Conservation (phyloP, 2,888 invertebrate genomes). For the Callinectes sapidus region DNA sequence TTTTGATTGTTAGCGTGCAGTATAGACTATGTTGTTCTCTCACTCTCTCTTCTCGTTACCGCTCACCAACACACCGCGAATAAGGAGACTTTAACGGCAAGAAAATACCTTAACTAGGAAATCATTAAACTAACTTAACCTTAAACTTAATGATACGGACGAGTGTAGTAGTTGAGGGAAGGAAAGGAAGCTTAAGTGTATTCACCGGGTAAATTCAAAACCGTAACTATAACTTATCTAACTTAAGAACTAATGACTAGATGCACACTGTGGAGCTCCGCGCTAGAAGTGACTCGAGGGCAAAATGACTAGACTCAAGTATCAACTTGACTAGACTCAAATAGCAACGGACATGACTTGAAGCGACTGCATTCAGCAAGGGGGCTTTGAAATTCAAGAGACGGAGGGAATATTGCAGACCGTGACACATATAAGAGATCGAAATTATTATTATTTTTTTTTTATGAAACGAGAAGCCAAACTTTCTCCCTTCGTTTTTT, state of each 20-base stretch:
- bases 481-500: not conserved
- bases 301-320: not conserved
- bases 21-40: not conserved
- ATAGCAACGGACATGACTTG: not conserved
- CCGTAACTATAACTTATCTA: not conserved
- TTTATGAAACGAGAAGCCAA: not conserved
- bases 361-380: not conserved
- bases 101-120: not conserved
- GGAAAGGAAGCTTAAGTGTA: not conserved
- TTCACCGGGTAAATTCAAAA: not conserved
- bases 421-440: not conserved
- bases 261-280: not conserved
- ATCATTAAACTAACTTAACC: not conserved
- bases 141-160: not conserved
- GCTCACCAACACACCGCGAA: not conserved
- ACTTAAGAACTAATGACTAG: not conserved
- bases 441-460: not conserved
- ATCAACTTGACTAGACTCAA: not conserved
- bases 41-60: not conserved
- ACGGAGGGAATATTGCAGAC: not conserved
- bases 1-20: conserved; percentile 23
- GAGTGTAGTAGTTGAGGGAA: not conserved
- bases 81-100: not conserved
- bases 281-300: not conserved
- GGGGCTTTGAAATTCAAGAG: conserved; percentile 1